Conservation (phyloP, 2,113 vertebrate genomes). For the Mionectes macconnelli region DNA sequence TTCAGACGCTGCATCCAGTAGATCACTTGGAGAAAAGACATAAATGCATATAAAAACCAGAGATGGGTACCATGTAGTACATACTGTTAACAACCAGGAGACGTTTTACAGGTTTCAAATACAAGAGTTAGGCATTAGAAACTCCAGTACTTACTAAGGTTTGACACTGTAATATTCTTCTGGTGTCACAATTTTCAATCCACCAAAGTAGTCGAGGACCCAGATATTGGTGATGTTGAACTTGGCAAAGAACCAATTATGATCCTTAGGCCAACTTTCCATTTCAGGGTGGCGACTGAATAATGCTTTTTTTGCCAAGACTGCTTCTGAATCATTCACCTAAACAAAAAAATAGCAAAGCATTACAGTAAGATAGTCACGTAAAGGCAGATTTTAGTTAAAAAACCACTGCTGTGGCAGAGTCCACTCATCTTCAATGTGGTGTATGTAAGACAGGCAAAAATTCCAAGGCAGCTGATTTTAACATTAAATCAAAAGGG, state of each 20-base stretch:
- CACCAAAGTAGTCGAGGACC: conserved; percentile 96
- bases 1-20: neutral
- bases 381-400: neutral
- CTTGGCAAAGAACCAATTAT: conserved; percentile 94
- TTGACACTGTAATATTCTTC: conserved; percentile 87
- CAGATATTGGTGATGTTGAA: conserved; percentile 92
- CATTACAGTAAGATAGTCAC: neutral
- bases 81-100: neutral
- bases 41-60: neutral
- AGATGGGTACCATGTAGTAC: neutral
- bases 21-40: neutral
- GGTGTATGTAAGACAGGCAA: neutral
- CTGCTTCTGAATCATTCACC: conserved; percentile 83
- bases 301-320: conserved; percentile 79
- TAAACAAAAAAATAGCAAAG: conserved; percentile 41
- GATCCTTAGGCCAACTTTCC: conserved; percentile 87
- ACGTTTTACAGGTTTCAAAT: neutral
- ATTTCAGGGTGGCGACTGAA: conserved; percentile 93
- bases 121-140: neutral
- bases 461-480: neutral
- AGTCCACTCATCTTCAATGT: neutral
- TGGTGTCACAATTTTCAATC: conserved; percentile 86
- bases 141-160: conserved; percentile 66
- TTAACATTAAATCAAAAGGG: neutral
- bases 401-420: neutral